These are phyloP conservation scores for Scolopax mira DNA, from an alignment of 2,113 vertebrate genomes.

Conservation along the genomic window DNA sequence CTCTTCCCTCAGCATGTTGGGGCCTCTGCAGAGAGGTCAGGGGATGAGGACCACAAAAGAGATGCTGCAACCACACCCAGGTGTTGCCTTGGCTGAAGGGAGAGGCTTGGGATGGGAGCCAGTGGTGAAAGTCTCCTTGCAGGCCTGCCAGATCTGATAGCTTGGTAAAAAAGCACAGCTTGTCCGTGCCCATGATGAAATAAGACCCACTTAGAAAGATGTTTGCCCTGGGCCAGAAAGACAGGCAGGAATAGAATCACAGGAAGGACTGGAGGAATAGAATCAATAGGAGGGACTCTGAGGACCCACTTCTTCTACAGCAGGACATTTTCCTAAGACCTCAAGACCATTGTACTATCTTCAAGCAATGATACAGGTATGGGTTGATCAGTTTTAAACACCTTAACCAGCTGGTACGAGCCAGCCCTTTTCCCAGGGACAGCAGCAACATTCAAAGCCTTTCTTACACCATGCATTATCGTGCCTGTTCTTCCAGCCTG, in stretches of 20 bases:
- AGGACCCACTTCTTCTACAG: neutral
- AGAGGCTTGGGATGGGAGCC: neutral
- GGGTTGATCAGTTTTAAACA: neutral
- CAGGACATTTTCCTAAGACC: neutral
- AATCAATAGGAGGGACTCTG: neutral
- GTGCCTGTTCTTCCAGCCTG: neutral
- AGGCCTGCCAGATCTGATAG: neutral
- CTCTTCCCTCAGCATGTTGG: neutral
- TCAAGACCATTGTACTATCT: fast-evolving
- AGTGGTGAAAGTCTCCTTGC: neutral
- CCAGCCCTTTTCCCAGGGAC: neutral
- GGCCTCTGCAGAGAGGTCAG: neutral
- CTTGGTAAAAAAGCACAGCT: neutral
- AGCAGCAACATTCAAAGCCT: neutral
- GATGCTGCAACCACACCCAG: neutral
- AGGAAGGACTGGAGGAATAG: neutral
- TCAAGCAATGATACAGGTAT: fast-evolving
- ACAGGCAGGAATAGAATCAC: neutral
- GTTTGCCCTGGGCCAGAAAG: neutral
- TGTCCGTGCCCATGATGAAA: neutral
- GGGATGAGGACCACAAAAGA: neutral
- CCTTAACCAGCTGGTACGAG: fast-evolving
- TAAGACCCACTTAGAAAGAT: fast-evolving
- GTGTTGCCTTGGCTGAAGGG: neutral
- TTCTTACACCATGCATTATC: neutral